phyloP scores from a whole-genome alignment of 2,888 invertebrate genomes.

The Drosophila kambysellisi region DNA sequence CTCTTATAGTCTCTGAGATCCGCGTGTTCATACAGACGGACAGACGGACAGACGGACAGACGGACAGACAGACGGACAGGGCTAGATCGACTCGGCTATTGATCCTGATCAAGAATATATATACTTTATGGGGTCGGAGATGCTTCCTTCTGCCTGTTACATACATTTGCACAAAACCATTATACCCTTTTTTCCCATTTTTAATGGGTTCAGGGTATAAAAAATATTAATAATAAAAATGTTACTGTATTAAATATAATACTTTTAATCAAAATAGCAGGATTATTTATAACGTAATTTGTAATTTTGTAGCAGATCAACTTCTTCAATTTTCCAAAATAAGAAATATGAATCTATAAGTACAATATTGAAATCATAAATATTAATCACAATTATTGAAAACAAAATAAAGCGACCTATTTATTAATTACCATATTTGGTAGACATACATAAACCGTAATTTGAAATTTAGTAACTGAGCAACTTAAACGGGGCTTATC shows the following conservation, averaged over 20 bases:
- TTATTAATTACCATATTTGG: constrained; percentile 4
- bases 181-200: too few species aligned
- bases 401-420: background rate
- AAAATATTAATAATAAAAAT: background rate
- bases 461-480: constrained; percentile 8
- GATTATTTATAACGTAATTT: background rate
- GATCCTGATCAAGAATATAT: too few species aligned
- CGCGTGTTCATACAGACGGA: too few species aligned
- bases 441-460: constrained; percentile 1
- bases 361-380: background rate
- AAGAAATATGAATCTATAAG: background rate
- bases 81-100: too few species aligned
- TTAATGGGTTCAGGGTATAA: too few species aligned
- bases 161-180: too few species aligned
- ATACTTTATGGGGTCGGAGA: too few species aligned
- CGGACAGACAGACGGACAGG: too few species aligned
- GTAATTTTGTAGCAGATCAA: background rate
- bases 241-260: background rate
- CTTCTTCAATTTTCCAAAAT: background rate
- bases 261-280: background rate
- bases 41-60: too few species aligned
- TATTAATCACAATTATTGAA: background rate
- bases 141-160: too few species aligned
- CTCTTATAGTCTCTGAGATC: too few species aligned
- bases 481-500: constrained; percentile 14